Conservation (phyloP, 2,797 vertebrate genomes). For the Ptychadena robeensis region DNA sequence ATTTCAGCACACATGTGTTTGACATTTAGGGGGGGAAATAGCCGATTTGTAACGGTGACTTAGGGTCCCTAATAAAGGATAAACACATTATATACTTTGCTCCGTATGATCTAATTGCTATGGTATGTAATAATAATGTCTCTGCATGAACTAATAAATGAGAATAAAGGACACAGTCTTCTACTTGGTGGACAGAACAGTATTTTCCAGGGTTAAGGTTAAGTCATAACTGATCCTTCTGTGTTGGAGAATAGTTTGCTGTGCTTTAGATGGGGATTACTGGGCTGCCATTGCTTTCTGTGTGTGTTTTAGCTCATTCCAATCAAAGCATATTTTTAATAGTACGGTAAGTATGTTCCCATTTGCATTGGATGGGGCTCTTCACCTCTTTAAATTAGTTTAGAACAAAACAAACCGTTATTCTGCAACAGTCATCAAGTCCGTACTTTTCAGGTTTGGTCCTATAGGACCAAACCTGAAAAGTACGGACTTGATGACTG, state of each 20-base stretch:
- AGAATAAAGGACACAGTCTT: background rate
- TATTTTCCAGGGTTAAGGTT: background rate
- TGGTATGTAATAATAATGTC: conserved; percentile 3
- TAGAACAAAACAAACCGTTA: too few species aligned
- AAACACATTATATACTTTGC: conserved; percentile 29
- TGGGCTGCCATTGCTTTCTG: background rate
- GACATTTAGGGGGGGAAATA: conserved; percentile 22
- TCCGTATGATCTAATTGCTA: conserved; percentile 5
- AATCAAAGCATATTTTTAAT: background rate
- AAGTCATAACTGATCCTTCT: background rate
- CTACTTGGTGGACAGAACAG: background rate
- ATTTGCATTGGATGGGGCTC: background rate
- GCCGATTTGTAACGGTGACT: conserved; percentile 25
- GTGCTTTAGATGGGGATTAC: background rate
- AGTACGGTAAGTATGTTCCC: too few species aligned
- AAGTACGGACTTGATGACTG: too few species aligned
- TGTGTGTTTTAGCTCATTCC: background rate
- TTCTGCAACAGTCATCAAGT: too few species aligned
- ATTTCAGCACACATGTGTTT: conserved; percentile 34
- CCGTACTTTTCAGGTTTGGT: too few species aligned
- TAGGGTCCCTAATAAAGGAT: conserved; percentile 16
- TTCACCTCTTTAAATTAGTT: too few species aligned
- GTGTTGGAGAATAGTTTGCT: background rate
- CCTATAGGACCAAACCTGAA: too few species aligned
- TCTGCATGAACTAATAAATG: background rate